These are phyloP conservation scores for Salminus brasiliensis DNA, from an alignment of 2,113 vertebrate genomes.

Conservation along the genomic window DNA sequence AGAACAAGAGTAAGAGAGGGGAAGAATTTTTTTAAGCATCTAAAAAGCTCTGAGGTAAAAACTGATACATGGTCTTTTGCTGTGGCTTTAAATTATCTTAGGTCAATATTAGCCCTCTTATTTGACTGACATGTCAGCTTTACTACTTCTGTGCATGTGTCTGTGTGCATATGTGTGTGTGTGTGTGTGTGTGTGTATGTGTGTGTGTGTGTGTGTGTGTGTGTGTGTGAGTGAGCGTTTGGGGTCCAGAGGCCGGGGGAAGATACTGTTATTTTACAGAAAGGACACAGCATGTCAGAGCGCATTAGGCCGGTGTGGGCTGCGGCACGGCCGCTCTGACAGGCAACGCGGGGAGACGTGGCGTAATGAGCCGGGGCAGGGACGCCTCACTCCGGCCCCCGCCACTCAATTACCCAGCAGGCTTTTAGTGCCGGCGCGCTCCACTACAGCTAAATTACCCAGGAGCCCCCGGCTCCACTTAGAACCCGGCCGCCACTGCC, in stretches of 20 bases:
- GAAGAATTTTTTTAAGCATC: too few species aligned
- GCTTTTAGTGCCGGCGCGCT: slow-evolving; percentile 91
- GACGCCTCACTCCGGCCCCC: slow-evolving; percentile 67
- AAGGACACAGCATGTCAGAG: slow-evolving; percentile 82
- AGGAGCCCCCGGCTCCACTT: slow-evolving; percentile 75
- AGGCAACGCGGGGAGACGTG: slow-evolving; percentile 81
- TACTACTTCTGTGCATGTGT: neutral
- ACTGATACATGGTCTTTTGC: neutral
- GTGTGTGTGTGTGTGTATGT: slow-evolving; percentile 44
- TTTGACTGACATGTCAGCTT: neutral
- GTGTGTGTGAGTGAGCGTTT: slow-evolving; percentile 51
- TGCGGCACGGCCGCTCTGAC: slow-evolving; percentile 79
- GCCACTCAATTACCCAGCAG: slow-evolving; percentile 94
- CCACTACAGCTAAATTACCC: slow-evolving; percentile 82
- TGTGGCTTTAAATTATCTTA: neutral
- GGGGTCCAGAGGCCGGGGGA: slow-evolving; percentile 57
- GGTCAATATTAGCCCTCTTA: neutral
- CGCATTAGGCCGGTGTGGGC: slow-evolving; percentile 82
- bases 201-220: slow-evolving; percentile 55
- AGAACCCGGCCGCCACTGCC: slow-evolving; percentile 70
- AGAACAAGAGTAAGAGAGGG: neutral
- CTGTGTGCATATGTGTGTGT: slow-evolving; percentile 30
- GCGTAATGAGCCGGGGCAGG: slow-evolving; percentile 89
- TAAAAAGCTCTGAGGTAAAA: neutral
- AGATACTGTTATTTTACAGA: slow-evolving; percentile 73